Conservation (phyloP, 2,797 vertebrate species). For the Sciurus carolinensis region DNA sequence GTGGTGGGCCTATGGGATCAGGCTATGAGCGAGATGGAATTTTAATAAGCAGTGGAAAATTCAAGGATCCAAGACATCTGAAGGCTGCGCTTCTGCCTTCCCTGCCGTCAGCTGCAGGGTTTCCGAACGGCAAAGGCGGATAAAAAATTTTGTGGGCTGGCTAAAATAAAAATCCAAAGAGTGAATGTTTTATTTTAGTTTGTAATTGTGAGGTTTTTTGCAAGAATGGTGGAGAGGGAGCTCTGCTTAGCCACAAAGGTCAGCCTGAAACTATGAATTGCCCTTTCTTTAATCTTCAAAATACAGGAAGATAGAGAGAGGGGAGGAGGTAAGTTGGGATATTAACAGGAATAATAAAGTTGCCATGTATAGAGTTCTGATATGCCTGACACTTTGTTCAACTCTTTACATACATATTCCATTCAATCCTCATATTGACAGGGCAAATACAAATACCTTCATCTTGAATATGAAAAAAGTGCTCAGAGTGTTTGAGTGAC, state of each 20-base stretch:
- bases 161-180: constrained; percentile 74
- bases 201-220: constrained; percentile 77
- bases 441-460: not conserved
- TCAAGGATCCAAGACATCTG: constrained; percentile 76
- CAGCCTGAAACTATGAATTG: constrained; percentile 30
- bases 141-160: constrained; percentile 76
- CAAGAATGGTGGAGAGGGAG: not conserved
- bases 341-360: not conserved
- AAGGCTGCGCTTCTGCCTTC: constrained; percentile 72
- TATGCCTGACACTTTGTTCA: not conserved
- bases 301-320: not conserved
- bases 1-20: constrained; percentile 77
- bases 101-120: constrained; percentile 72
- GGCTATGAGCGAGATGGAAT: constrained; percentile 75
- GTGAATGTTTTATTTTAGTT: constrained; percentile 68
- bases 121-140: constrained; percentile 75
- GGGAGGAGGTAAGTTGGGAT: not conserved
- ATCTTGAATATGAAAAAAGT: not conserved
- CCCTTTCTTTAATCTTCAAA: constrained; percentile 60
- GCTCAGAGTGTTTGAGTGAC: not conserved
- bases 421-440: not conserved
- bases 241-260: not conserved
- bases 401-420: not conserved
- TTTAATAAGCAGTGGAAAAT: constrained; percentile 83
- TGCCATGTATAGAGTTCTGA: not conserved